A percentile compares a stretch with the other conserved stretches of the same genome.
phyloP scores from a whole-genome alignment of 2,888 invertebrate genomes.

The Erebia ligea region DNA sequence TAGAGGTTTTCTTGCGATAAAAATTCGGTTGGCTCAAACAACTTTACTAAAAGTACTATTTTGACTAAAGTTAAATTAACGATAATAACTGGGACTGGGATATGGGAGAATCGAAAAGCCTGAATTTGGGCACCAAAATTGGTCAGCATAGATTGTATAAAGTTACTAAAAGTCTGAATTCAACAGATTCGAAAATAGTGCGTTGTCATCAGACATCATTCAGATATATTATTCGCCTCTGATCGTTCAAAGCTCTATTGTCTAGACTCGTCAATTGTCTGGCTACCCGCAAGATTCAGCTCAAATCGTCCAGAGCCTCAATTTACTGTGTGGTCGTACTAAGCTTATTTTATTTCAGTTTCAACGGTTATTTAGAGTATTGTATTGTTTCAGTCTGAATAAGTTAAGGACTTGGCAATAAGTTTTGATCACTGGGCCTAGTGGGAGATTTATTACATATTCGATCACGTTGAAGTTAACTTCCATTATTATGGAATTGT shows the following conservation, averaged over 20 bases:
- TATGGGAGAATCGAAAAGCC: too few relatives aligned
- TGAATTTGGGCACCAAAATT: too few relatives aligned
- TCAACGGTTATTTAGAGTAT: neutral
- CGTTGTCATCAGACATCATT: slow-evolving; percentile 9
- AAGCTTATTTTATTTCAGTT: slow-evolving; percentile 14
- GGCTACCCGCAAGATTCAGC: slow-evolving; percentile 22
- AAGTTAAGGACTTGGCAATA: neutral
- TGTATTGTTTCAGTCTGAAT: slow-evolving; percentile 8
- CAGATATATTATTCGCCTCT: slow-evolving; percentile 4
- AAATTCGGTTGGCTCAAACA: too few relatives aligned
- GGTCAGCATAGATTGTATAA: neutral
- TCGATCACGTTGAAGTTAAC: too few relatives aligned
- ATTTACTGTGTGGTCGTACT: slow-evolving; percentile 12
- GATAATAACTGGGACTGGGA: too few relatives aligned
- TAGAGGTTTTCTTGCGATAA: too few relatives aligned
- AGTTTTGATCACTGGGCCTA: neutral
- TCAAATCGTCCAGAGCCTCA: slow-evolving; percentile 12
- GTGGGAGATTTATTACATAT: too few relatives aligned
- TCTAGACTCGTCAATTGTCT: slow-evolving; percentile 26
- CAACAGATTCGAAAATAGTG: slow-evolving; percentile 1
- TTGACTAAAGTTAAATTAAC: too few relatives aligned
- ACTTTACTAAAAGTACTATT: too few relatives aligned
- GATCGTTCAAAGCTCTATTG: slow-evolving; percentile 16
- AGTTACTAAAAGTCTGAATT: slow-evolving; percentile 2
- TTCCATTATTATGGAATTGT: too few relatives aligned